A percentile compares a stretch with the other conserved stretches of the same genome.
These are phyloP conservation scores for Lepilemur ruficaudatus DNA, from an alignment of 2,797 vertebrate species.

Conservation along the genomic window DNA sequence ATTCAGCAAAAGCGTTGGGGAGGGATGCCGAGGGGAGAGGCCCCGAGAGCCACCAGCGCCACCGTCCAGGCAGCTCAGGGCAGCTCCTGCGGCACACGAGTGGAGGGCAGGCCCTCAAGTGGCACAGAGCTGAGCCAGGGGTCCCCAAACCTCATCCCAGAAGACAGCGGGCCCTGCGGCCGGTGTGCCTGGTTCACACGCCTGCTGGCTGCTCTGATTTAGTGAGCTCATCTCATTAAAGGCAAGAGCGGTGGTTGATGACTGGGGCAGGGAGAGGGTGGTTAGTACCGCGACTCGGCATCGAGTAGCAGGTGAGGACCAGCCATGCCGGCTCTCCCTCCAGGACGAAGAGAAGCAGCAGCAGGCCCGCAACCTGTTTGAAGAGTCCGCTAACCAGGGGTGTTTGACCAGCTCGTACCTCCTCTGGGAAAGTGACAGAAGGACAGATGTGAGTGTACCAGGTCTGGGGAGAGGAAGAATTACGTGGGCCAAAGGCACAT, in stretches of 20 bases:
- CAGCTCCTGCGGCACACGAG: background rate
- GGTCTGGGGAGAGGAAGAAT: background rate
- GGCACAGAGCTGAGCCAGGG: background rate
- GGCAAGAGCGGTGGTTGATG: fast-evolving
- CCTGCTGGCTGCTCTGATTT: fast-evolving
- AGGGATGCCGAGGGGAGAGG: background rate
- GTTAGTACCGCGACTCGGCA: background rate
- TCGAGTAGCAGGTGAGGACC: too few relatives aligned
- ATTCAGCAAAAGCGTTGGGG: background rate
- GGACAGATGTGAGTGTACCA: slow-evolving; percentile 88
- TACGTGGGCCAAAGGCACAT: background rate
- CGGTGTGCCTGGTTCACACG: background rate
- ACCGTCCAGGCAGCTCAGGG: fast-evolving
- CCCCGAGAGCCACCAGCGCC: background rate
- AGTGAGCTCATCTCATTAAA: background rate
- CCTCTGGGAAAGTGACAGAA: slow-evolving; percentile 93
- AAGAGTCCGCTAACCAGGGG: slow-evolving; percentile 91
- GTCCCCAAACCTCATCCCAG: too few relatives aligned
- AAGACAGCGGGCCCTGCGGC: background rate
- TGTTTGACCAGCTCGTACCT: slow-evolving; percentile 95
- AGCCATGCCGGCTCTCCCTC: background rate
- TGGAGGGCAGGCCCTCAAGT: background rate
- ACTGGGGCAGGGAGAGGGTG: too few relatives aligned
- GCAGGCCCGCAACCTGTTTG: slow-evolving; percentile 90
- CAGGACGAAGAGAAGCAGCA: slow-evolving; percentile 90